These are phyloP conservation scores for Nemotelus pantherinus DNA, from an alignment of 2,888 invertebrate species.

Conservation along the genomic window DNA sequence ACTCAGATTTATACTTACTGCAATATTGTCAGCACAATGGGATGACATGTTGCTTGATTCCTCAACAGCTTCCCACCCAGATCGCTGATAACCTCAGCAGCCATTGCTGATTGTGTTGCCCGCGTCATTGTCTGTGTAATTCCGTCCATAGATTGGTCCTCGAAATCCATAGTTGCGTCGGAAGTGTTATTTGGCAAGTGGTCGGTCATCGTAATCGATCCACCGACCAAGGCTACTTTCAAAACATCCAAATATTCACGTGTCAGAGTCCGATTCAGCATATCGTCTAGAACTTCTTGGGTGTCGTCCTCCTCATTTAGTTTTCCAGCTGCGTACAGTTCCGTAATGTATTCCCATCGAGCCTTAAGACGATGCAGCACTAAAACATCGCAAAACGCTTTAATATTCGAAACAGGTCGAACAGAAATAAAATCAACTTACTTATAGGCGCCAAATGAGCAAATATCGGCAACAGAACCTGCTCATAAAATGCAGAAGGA, in stretches of 20 bases:
- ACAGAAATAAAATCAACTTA: slow-evolving; percentile 66
- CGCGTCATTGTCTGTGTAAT: slow-evolving; percentile 66
- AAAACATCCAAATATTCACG: slow-evolving; percentile 89
- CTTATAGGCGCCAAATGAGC: slow-evolving; percentile 81
- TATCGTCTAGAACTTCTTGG: slow-evolving; percentile 86
- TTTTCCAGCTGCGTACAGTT: slow-evolving; percentile 79
- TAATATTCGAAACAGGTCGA: background rate
- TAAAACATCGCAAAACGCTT: slow-evolving; percentile 55
- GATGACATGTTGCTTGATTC: slow-evolving; percentile 72
- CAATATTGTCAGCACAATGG: slow-evolving; percentile 72
- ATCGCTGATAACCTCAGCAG: slow-evolving; percentile 82
- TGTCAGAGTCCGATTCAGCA: slow-evolving; percentile 84
- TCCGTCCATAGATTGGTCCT: slow-evolving; percentile 77
- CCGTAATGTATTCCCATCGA: slow-evolving; percentile 83
- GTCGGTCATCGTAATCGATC: slow-evolving; percentile 66
- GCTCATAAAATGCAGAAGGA: slow-evolving; percentile 80
- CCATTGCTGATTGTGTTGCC: slow-evolving; percentile 65
- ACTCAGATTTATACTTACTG: slow-evolving; percentile 60
- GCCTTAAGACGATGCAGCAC: slow-evolving; percentile 76
- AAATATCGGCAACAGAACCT: slow-evolving; percentile 81
- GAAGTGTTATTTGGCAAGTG: slow-evolving; percentile 49
- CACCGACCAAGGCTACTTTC: slow-evolving; percentile 79
- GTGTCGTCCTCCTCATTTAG: slow-evolving; percentile 81
- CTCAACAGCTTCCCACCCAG: slow-evolving; percentile 79
- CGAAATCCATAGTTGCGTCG: slow-evolving; percentile 70